phyloP scores from a whole-genome alignment of 2,888 invertebrate genomes.

The Furcula furcula region DNA sequence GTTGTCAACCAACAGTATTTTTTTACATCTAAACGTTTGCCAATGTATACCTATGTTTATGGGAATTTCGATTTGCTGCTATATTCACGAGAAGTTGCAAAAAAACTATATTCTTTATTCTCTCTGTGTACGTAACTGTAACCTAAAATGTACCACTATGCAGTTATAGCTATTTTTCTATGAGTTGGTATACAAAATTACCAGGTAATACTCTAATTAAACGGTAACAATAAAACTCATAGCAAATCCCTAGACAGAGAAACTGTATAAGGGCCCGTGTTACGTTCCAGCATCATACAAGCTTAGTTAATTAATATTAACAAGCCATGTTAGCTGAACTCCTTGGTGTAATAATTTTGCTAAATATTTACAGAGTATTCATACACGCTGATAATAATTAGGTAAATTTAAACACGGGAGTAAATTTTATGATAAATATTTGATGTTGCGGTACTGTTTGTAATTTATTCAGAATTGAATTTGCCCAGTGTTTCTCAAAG shows the following conservation, averaged over 20 bases:
- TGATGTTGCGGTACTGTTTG: slow-evolving; percentile 13
- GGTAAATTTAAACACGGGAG: slow-evolving; percentile 20
- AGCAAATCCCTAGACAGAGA: slow-evolving; percentile 28
- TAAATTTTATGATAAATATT: slow-evolving; percentile 18
- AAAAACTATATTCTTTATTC: too few relatives aligned
- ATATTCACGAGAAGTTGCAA: too few relatives aligned
- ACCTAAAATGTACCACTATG: too few relatives aligned
- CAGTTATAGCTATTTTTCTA: too few relatives aligned
- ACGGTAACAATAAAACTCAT: slow-evolving; percentile 27
- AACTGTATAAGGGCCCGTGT: slow-evolving; percentile 41
- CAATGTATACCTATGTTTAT: too few relatives aligned
- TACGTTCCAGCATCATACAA: slow-evolving; percentile 40
- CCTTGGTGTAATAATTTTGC: slow-evolving; percentile 53
- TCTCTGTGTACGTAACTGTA: too few relatives aligned
- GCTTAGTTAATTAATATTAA: slow-evolving; percentile 69
- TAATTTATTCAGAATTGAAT: slow-evolving; percentile 20
- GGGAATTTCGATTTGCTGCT: too few relatives aligned
- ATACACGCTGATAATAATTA: slow-evolving; percentile 34
- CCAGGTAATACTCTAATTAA: too few relatives aligned
- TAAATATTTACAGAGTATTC: slow-evolving; percentile 52
- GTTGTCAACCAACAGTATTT: too few relatives aligned
- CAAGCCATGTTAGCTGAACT: slow-evolving; percentile 56
- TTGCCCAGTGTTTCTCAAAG: slow-evolving; percentile 10
- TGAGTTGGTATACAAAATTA: too few relatives aligned
- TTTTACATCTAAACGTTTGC: too few relatives aligned